Base-by-base conservation (phyloP, 92 coral and sea anemone genomes). In the Chrysogorgia sp. region DNA sequence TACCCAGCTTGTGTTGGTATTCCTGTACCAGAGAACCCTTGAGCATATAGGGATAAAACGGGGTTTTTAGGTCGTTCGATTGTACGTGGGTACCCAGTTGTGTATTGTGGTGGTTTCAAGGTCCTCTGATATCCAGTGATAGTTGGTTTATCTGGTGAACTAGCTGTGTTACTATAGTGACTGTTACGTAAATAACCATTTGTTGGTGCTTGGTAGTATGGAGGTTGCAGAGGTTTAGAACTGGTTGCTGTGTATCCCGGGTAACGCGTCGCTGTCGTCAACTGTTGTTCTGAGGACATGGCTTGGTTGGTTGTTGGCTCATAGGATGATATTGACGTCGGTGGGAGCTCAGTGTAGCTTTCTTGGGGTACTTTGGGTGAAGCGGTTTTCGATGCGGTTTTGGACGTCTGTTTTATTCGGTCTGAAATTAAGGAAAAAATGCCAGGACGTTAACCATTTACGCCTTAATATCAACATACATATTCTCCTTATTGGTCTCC, bases 51-150 rank as follows among this genome's bases (percentile, higher is more conserved):
- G 12, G 43, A 12, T 37, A 12, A 5, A 37, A 37, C 43, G 43
- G 43, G 53, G 7, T 6, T 12, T 47, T 47, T 7, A n/a, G 2
- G 53, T 15, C 53, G n/a, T n/a, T n/a, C n/a, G n/a, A 6, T 12
- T 69, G 76, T 45, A 19, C 76, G 45, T 40, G 45, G 76, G 34
- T 69, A 69, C 13, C 76, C 76, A 0, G 76, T 8, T 43, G n/a
- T 72, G 63, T 52, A 15, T 48, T 59, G 53, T 47, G 7, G 17
- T 47, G 10, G 22, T 15, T 34, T 53, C 3, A 30, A 1, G 5
- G 63, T 13, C 50, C 24, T 64, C 52, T 53, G 65, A 34, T 72
- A 52, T 35, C 63, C 79, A 32, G 53, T 32, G 21, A 49, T 71
- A 7, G 53, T 12, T 15, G 7, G 10, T 12, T 47, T 7, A 12